A percentile compares a stretch with the other conserved stretches of the same genome.
phyloP scores from a whole-genome alignment of 2,888 invertebrate species.

The Polydrusus tereticollis region DNA sequence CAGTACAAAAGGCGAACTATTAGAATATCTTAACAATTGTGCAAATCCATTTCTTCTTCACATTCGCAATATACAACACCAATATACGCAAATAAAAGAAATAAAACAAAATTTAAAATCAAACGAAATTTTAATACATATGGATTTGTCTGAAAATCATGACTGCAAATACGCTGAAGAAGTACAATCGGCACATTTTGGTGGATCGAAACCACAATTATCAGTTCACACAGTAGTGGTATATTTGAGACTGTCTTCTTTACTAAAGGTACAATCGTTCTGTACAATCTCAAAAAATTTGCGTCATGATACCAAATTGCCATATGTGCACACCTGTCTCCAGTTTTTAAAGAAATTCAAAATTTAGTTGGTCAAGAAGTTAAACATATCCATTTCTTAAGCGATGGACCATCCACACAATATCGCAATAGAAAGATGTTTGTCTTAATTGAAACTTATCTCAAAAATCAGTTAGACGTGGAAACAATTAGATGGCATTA shows the following conservation, averaged over 20 bases:
- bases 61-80: not conserved
- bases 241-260: not conserved
- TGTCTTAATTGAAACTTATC: not conserved
- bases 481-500: not conserved
- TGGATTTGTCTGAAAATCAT: slow-evolving; percentile 13
- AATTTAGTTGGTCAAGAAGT: not conserved
- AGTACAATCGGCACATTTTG: slow-evolving; percentile 16
- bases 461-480: not conserved
- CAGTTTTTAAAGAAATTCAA: not conserved
- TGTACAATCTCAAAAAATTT: slow-evolving; percentile 3
- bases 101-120: not conserved
- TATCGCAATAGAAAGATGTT: slow-evolving; percentile 7
- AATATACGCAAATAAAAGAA: not conserved
- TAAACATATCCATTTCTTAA: not conserved
- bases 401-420: not conserved
- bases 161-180: slow-evolving; percentile 12
- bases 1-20: not conserved
- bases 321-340: slow-evolving; percentile 1
- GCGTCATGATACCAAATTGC: slow-evolving; percentile 2
- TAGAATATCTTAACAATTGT: not conserved
- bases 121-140: slow-evolving; percentile 9
- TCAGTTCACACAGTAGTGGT: slow-evolving; percentile 7
- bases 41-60: not conserved
- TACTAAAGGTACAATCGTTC: not conserved
- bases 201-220: not conserved